Percentiles rank a stretch among this genome's conserved stretches.
Conservation (phyloP, 92 coral and sea anemone species). For the Siderastrea radians region DNA sequence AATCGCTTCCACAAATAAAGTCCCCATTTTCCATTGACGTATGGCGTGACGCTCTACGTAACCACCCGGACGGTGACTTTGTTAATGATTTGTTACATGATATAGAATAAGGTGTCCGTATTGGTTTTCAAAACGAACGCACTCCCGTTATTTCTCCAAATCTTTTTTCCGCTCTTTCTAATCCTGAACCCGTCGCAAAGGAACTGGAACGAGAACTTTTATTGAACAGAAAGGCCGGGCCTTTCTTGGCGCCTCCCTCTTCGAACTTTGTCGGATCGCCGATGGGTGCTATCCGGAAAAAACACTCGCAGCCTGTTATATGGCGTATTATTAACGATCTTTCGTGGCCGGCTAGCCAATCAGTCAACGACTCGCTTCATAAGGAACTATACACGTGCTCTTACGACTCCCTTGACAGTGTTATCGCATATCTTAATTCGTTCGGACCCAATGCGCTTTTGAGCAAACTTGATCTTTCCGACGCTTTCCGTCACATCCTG, state of each 20-base stretch:
- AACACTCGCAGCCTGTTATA: slow-evolving; percentile 36
- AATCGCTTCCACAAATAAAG: not conserved
- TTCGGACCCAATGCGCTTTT: slow-evolving; percentile 20
- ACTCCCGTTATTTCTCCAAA: slow-evolving; percentile 2
- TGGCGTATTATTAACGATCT: slow-evolving; percentile 45
- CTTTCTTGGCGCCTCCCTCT: slow-evolving; percentile 35
- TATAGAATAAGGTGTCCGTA: slow-evolving; percentile 19
- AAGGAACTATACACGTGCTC: slow-evolving; percentile 29
- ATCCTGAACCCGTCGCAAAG: not conserved
- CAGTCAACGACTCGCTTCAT: slow-evolving; percentile 28
- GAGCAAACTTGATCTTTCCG: slow-evolving; percentile 53
- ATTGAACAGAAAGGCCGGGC: slow-evolving; percentile 34
- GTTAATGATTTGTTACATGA: not conserved
- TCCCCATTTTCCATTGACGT: slow-evolving; percentile 13
- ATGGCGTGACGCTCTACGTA: slow-evolving; percentile 1
- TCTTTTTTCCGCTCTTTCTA: slow-evolving; percentile 10
- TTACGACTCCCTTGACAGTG: slow-evolving; percentile 23
- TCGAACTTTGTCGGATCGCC: slow-evolving; percentile 46
- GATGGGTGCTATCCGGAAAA: slow-evolving; percentile 56
- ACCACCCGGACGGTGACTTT: slow-evolving; percentile 44
- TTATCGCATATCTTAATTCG: slow-evolving; percentile 24
- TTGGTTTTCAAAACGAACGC: slow-evolving; percentile 16
- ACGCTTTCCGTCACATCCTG: slow-evolving; percentile 59
- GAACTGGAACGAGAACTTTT: slow-evolving; percentile 22
- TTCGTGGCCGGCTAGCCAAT: slow-evolving; percentile 39